Evolutionary conservation across 2,797 vertebrate genomes (phyloP), one percentile per base, ranked within the genome.

Genomic region (Malacoraja senta): DNA sequence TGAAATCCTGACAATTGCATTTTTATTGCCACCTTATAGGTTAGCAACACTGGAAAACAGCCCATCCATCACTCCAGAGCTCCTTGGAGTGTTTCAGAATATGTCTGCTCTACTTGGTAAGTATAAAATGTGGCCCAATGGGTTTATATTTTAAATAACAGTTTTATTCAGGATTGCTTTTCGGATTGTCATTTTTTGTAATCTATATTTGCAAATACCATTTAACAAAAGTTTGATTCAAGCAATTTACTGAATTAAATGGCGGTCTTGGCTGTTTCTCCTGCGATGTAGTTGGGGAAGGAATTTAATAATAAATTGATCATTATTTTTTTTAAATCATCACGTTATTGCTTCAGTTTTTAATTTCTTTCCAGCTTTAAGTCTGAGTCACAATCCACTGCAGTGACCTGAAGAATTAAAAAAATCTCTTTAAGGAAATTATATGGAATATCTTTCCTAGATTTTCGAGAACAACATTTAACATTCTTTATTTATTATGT

Each of bases 41-140:
- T 97, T 99, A 96, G 98, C 98, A 95, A 99, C 98, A 0, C 95
- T 99, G 96, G 98, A 99, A 95, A 99, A 99, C 94, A 98, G 98
- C 94, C 97, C 98, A 7, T 97, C 97, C 94, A 95, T 99, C 94
- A 98, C 98, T 93, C 97, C 98, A 0, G 98, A 99, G 94, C 97
- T 99, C 93, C 97, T 99, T 94, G 96, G 98, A 95, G 97, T 99
- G 95, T 99, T 99, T 97, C 98, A 98, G 95, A 99, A 99, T 95
- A 99, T 99, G 99, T 97, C 98, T 19, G 95, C 98, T 81, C 96
- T 99, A 95, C 96, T 99, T 93, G 99, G 99, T 99, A 96, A 97
- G 98, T 94, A 38, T 77, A 93, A 65, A 24, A 93, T 91, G 6
- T 29, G 24, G 61, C 90, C 0, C 93, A 4, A 0, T 7, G 8